Evolutionary conservation across 2,113 vertebrate genomes (phyloP).

Genomic region (Tiliqua scincoides): DNA sequence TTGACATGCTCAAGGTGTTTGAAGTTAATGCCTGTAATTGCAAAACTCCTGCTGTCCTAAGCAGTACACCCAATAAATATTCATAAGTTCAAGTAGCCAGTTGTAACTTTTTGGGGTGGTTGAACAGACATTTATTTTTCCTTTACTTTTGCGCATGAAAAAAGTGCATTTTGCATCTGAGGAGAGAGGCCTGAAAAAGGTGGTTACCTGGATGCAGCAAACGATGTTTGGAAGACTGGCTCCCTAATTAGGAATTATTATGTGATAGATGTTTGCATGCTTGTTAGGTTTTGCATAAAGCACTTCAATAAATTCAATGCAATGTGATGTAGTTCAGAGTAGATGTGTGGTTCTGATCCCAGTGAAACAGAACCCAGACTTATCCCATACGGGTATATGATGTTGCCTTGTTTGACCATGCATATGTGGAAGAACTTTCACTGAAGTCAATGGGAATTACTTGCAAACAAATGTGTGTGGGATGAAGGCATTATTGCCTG

Average conservation of each 20-base stretch:
- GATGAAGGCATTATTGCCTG: neutral
- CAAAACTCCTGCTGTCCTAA: slow-evolving; percentile 48
- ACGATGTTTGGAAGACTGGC: slow-evolving; percentile 1
- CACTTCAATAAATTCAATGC: neutral
- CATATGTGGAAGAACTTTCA: neutral
- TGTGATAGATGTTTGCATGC: neutral
- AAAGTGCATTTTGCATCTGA: slow-evolving; percentile 26
- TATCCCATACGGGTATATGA: neutral
- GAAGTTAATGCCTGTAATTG: slow-evolving; percentile 47
- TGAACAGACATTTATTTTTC: slow-evolving; percentile 21
- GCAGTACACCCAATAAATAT: slow-evolving; percentile 59
- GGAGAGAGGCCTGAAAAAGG: slow-evolving; percentile 28
- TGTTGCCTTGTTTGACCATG: neutral
- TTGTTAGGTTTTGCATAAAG: neutral
- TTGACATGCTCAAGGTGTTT: slow-evolving; percentile 67
- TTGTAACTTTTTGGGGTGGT: slow-evolving; percentile 45
- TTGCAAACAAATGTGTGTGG: neutral
- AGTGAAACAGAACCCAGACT: neutral
- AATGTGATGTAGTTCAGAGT: neutral
- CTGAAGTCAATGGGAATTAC: neutral
- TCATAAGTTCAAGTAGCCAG: slow-evolving; percentile 58
- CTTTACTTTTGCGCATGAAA: slow-evolving; percentile 31
- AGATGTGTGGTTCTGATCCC: neutral
- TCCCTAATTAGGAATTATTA: slow-evolving; percentile 1
- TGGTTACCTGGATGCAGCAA: slow-evolving; percentile 33